Base-by-base conservation (phyloP, 2,113 vertebrate genomes). In the Naja naja region DNA sequence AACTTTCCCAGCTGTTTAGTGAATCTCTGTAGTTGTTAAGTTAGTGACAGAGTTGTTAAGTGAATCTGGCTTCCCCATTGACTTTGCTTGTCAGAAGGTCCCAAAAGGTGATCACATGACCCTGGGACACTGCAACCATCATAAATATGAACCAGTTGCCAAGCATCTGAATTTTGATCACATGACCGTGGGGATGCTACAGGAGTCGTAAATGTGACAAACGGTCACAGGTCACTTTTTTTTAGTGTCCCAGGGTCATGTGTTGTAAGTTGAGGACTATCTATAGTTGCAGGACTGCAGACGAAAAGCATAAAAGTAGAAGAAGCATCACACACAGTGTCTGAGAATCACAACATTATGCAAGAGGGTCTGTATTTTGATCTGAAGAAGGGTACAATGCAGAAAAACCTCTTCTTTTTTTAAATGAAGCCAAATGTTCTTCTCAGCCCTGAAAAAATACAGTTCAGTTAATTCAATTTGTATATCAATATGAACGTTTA, bases 391-490 rank as follows among this genome's bases (percentile, higher is more conserved):
- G 43, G 47, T 89, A 89, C 69, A 89, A 14, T 55, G 58, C 5
- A 55, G 81, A 18, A 20, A 8, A 20, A 8, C n/a, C 49, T 64
- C 43, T 90, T 25, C 64, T 22, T 2, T 60, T 58, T 90, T 89
- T n/a, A 87, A 89, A 34, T 14, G 89, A 93, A 94, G 89, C 25
- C 52, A 69, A 90, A 53, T 85, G 69, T 95, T 88, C 74, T 93
- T 86, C 74, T 34, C 53, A 8, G 18, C 64, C 91, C 85, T 43
- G n/a, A 90, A 85, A 49, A 27, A 85, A 89, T 30, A 39, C 56
- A 60, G 9, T 58, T 27, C 85, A 74, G 85, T 9, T 30, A 5
- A 90, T 87, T 88, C 45, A 64, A 18, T 22, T 52, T 53, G 47
- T 92, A 34, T 2, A 47, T 89, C 69, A n/a, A 34, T 87, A 92